Base-by-base conservation (phyloP, 2,797 vertebrate genomes). In the Glyptemys insculpta region DNA sequence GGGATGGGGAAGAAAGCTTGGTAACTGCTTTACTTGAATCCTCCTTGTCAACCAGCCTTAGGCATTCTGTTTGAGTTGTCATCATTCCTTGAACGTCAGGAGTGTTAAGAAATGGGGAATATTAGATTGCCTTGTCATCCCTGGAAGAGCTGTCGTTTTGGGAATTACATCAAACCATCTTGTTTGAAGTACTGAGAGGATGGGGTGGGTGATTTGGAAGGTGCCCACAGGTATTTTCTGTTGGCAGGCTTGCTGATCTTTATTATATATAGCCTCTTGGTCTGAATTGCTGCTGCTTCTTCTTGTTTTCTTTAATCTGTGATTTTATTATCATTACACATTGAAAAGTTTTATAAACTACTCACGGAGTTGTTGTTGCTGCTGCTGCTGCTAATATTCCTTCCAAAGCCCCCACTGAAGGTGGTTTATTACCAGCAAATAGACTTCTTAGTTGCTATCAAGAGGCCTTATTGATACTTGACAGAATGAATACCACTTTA, bases 401-500 rank as follows among this genome's bases (percentile, higher is more conserved):
- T 93, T 96, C 83, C 87, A 96, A 96, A 95, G 62, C 29, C 31
- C 11, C 84, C 85, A 44, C 68, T 93, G 85, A 93, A 82, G n/a
- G 57, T 37, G 49, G 52, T 94, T 97, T 97, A 89, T 97, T 97
- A 91, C 92, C 83, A 91, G 53, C 53, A 89, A 93, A 65, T 72
- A 94, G 65, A 86, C 92, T 95, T 97, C 95, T 82, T 95, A 93
- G 81, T 86, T 91, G 29, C 47, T 93, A 81, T 92, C 91, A 97
- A 91, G 49, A 94, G 50, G 84, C 95, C 81, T 89, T 96, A 92
- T 91, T 84, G 87, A 97, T 95, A 80, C 52, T 93, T 93, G 72
- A 93, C 90, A 96, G 53, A 74, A 89, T 96, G 96, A 90, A 94
- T 96, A 95, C 12, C 12, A 95, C 89, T 96, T 96, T 96, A 97